These are phyloP conservation scores for Rhinoraja longicauda DNA, from an alignment of 2,797 vertebrate species.

Conservation along the genomic window DNA sequence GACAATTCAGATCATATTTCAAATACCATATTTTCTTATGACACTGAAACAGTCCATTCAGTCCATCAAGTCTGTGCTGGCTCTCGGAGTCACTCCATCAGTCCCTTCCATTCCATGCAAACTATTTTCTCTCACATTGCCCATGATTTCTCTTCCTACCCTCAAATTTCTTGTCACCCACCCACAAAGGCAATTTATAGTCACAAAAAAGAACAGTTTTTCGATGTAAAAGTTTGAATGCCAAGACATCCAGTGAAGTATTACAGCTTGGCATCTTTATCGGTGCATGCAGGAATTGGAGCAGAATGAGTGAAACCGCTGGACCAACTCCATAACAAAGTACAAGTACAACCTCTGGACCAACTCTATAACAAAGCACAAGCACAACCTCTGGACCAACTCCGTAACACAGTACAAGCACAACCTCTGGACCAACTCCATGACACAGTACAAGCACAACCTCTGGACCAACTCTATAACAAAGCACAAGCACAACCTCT, in stretches of 20 bases:
- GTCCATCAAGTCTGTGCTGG: no score
- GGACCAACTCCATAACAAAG: neutral
- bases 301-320: neutral
- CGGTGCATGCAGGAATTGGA: neutral
- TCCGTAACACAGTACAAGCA: neutral
- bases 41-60: no score
- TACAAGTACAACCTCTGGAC: no score
- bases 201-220: neutral
- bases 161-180: no score
- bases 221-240: neutral
- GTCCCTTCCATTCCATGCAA: no score
- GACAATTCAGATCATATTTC: neutral
- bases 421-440: neutral
- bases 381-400: neutral
- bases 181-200: neutral
- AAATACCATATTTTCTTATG: no score
- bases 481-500: neutral
- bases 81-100: no score
- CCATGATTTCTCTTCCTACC: no score
- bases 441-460: neutral
- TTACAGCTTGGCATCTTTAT: neutral
- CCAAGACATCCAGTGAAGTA: neutral
- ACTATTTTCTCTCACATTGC: no score
- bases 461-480: neutral
- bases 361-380: neutral